Evolutionary conservation across 2,797 vertebrate genomes (phyloP).

Genomic region (Leptoclinus maculatus): DNA sequence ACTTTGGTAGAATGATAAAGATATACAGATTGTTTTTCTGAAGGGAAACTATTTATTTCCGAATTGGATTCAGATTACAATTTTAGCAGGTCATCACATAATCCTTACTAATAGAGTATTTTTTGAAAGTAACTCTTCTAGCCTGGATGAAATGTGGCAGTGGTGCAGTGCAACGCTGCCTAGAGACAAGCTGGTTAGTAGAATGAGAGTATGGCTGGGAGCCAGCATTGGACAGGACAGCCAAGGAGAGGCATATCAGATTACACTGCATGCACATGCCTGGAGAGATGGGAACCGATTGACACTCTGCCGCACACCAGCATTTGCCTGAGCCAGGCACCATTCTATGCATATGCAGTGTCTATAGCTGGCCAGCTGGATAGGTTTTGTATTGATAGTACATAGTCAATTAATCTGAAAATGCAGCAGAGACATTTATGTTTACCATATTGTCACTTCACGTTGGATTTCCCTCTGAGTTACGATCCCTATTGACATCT

Average conservation of each 20-base stretch:
- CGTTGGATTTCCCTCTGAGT: conserved; percentile 33
- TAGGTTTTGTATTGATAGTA: conserved; percentile 17
- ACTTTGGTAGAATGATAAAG: background rate
- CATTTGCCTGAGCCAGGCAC: conserved; percentile 41
- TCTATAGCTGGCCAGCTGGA: conserved; percentile 29
- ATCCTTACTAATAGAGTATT: conserved; percentile 20
- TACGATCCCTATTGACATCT: conserved; percentile 29
- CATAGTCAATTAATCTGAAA: conserved; percentile 24
- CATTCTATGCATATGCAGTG: conserved; percentile 56
- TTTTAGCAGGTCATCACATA: conserved; percentile 14
- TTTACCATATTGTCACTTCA: conserved; percentile 23
- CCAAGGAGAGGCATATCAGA: conserved; percentile 83
- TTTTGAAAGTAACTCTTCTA: conserved; percentile 25
- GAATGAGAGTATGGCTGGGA: conserved; percentile 76
- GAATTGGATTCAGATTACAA: conserved; percentile 9
- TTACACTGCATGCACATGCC: conserved; percentile 87
- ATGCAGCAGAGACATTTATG: conserved; percentile 11
- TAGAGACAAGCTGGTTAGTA: conserved; percentile 69
- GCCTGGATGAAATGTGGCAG: conserved; percentile 16
- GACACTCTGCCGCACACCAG: conserved; percentile 62
- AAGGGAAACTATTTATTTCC: conserved; percentile 15
- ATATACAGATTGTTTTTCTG: background rate
- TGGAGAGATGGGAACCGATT: conserved; percentile 77
- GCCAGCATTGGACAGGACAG: conserved; percentile 80
- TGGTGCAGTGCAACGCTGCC: conserved; percentile 40